A percentile compares a stretch with the other conserved stretches of the same genome.
These are phyloP conservation scores for Acromyrmex echinatior DNA, from an alignment of 1,140 invertebrate species.

Conservation along the genomic window DNA sequence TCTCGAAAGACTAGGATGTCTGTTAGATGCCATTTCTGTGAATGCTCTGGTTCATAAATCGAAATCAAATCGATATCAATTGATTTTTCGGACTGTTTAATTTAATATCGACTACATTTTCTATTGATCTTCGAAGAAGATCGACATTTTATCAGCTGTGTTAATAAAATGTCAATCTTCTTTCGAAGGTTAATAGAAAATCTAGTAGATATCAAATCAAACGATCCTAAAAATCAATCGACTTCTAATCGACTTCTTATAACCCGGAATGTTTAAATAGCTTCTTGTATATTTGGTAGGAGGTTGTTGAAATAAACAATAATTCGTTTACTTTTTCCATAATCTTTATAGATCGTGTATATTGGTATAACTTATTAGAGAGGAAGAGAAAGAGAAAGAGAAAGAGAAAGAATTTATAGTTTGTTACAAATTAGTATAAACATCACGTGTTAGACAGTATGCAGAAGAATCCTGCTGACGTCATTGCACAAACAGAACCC, in stretches of 20 bases:
- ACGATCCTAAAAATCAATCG: background rate
- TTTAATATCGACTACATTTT: too few relatives aligned
- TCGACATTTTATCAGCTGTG: too few relatives aligned
- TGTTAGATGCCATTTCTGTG: background rate
- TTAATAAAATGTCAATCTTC: too few relatives aligned
- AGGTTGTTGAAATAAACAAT: background rate
- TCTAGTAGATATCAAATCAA: too few relatives aligned
- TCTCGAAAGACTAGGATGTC: background rate
- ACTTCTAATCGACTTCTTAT: background rate
- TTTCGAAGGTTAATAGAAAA: too few relatives aligned
- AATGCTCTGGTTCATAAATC: too few relatives aligned
- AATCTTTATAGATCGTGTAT: background rate
- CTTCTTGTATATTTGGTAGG: background rate
- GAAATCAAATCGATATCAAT: too few relatives aligned
- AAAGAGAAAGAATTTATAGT: too few relatives aligned
- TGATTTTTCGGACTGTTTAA: too few relatives aligned
- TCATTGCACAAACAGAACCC: conserved; percentile 2
- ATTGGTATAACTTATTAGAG: background rate
- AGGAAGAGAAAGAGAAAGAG: too few relatives aligned
- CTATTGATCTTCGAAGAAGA: too few relatives aligned
- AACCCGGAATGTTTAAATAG: background rate
- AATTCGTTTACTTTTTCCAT: background rate
- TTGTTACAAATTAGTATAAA: background rate
- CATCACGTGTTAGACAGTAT: background rate
- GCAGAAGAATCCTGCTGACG: background rate